A percentile compares a stretch with the other conserved stretches of the same genome.
phyloP scores from a whole-genome alignment of 2,113 vertebrate genomes.

The Cyrtonyx montezumae region DNA sequence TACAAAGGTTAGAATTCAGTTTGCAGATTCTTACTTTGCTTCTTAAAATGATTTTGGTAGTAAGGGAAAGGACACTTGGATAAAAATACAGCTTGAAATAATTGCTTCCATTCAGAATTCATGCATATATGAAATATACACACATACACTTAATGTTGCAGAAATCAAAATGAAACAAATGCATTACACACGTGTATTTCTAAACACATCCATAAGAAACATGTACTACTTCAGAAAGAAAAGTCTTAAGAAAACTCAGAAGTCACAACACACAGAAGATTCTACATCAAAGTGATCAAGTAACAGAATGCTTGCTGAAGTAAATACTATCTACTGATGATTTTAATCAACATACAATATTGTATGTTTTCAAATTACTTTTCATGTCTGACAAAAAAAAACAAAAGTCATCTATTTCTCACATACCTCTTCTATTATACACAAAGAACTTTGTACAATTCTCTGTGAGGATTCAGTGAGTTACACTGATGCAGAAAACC shows the following conservation, averaged over 20 bases:
- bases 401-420: not conserved
- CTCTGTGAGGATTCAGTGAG: slow-evolving; percentile 30
- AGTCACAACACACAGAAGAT: slow-evolving; percentile 8
- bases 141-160: not conserved
- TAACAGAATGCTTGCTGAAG: not conserved
- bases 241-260: not conserved
- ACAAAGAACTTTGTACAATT: not conserved
- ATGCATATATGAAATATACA: not conserved
- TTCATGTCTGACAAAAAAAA: not conserved
- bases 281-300: slow-evolving; percentile 6
- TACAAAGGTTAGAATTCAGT: not conserved
- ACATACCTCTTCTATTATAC: not conserved
- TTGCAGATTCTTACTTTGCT: not conserved
- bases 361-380: slow-evolving; percentile 6
- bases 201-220: not conserved
- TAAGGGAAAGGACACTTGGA: not conserved
- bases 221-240: not conserved
- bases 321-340: not conserved
- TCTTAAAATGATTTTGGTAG: not conserved
- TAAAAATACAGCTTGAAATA: not conserved
- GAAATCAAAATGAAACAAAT: not conserved
- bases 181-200: not conserved
- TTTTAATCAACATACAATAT: not conserved
- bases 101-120: not conserved
- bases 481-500: slow-evolving; percentile 1